Evolutionary conservation across 2,113 vertebrate species (phyloP).

Genomic region (Microtus oregoni): DNA sequence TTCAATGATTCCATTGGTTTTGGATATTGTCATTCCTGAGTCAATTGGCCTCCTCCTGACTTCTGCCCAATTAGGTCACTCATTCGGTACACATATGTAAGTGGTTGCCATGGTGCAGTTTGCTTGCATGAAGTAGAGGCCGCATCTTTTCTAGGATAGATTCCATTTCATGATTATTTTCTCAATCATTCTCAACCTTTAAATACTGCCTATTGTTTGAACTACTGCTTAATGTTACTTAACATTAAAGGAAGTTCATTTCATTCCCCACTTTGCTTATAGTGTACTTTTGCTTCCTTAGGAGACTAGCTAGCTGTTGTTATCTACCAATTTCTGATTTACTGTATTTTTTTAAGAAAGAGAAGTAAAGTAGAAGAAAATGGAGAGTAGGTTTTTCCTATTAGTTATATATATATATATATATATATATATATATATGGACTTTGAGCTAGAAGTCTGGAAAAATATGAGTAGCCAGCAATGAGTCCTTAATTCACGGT

Average conservation of each 20-base stretch:
- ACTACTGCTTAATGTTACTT: slow-evolving; percentile 52
- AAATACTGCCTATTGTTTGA: slow-evolving; percentile 25
- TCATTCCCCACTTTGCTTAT: slow-evolving; percentile 23
- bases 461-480: slow-evolving; percentile 40
- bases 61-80: slow-evolving; percentile 60
- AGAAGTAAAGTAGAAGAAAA: slow-evolving; percentile 2
- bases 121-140: slow-evolving; percentile 77
- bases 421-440: background rate
- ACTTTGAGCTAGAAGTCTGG: slow-evolving; percentile 57
- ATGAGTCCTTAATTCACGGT: background rate
- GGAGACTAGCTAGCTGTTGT: slow-evolving; percentile 19
- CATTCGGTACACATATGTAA: slow-evolving; percentile 76
- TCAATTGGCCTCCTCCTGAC: background rate
- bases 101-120: background rate
- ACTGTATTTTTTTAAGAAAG: background rate
- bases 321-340: slow-evolving; percentile 19
- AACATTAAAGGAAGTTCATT: slow-evolving; percentile 23
- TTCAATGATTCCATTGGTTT: background rate
- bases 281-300: slow-evolving; percentile 21
- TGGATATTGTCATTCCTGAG: background rate
- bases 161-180: slow-evolving; percentile 30
- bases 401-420: background rate
- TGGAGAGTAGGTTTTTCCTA: slow-evolving; percentile 42
- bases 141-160: background rate
- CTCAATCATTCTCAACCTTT: slow-evolving; percentile 30